A percentile compares a stretch with the other conserved stretches of the same genome.
phyloP scores from a whole-genome alignment of 2,888 invertebrate genomes.

The Cylindroiulus punctatus region DNA sequence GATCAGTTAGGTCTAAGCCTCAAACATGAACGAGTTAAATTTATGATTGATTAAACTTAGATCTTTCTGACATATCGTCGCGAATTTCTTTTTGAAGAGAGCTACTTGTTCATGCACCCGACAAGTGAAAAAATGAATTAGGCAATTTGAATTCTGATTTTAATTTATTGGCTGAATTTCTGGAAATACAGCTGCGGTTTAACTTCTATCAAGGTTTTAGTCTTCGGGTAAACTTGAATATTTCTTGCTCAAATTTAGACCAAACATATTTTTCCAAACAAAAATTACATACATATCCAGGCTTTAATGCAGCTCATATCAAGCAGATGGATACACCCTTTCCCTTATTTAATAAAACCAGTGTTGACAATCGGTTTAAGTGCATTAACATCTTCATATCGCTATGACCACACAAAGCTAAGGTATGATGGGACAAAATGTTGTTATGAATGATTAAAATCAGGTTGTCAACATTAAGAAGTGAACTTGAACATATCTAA shows the following conservation, averaged over 20 bases:
- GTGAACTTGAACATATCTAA: no score
- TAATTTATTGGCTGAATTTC: neutral
- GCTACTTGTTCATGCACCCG: neutral
- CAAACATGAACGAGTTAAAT: neutral
- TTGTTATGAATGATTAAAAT: neutral
- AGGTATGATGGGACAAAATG: neutral
- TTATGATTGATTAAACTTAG: constrained; percentile 10
- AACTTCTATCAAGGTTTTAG: neutral
- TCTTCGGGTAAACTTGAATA: neutral
- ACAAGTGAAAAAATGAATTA: neutral
- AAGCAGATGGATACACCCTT: neutral
- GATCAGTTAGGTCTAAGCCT: constrained; percentile 11
- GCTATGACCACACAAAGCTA: neutral
- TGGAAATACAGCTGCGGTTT: constrained; percentile 11
- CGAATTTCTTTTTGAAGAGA: neutral
- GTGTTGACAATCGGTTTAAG: neutral
- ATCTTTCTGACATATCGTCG: constrained; percentile 18
- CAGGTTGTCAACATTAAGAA: no score
- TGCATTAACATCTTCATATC: neutral
- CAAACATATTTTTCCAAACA: neutral
- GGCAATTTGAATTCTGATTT: neutral
- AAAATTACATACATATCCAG: neutral
- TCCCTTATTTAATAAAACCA: neutral
- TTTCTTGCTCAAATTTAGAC: neutral
- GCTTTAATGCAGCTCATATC: neutral